Conservation (phyloP, 1,140 invertebrate species). For the Phymastichus coffea region DNA sequence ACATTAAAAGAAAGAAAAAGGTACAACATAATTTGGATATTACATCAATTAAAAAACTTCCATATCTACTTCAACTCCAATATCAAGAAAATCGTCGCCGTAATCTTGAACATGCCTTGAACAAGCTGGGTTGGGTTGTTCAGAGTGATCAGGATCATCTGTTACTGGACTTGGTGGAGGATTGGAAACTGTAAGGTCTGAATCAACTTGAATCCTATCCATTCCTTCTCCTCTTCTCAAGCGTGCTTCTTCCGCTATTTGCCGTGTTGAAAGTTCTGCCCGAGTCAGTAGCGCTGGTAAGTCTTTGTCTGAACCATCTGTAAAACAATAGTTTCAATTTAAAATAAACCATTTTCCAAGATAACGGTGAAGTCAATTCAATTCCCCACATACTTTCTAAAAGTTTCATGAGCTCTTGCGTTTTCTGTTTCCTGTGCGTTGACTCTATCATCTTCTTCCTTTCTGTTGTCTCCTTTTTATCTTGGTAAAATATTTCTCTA, state of each 20-base stretch:
- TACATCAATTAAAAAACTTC: constrained; percentile 71
- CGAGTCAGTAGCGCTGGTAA: constrained; percentile 61
- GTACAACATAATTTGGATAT: neutral
- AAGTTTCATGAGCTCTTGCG: constrained; percentile 65
- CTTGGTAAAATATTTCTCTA: constrained; percentile 72
- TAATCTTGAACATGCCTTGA: constrained; percentile 59
- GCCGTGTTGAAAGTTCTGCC: constrained; percentile 56
- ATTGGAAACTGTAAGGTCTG: constrained; percentile 64
- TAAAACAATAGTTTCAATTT: constrained; percentile 29
- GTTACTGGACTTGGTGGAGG: constrained; percentile 77
- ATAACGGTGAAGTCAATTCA: constrained; percentile 10
- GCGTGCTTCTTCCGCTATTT: constrained; percentile 56
- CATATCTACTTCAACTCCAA: constrained; percentile 71
- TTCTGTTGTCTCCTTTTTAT: constrained; percentile 60
- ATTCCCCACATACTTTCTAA: constrained; percentile 56
- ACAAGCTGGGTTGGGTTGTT: constrained; percentile 62
- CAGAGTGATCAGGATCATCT: constrained; percentile 69
- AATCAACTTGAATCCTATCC: constrained; percentile 54
- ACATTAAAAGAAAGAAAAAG: constrained; percentile 16
- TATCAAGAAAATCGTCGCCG: constrained; percentile 68
- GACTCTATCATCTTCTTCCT: constrained; percentile 59
- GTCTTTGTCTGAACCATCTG: constrained; percentile 57
- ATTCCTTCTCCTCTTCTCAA: constrained; percentile 53
- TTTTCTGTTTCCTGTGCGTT: constrained; percentile 61
- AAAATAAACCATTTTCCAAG: constrained; percentile 28